These are phyloP conservation scores for Mythimna albipuncta DNA, from an alignment of 2,888 invertebrate genomes.

Conservation along the genomic window DNA sequence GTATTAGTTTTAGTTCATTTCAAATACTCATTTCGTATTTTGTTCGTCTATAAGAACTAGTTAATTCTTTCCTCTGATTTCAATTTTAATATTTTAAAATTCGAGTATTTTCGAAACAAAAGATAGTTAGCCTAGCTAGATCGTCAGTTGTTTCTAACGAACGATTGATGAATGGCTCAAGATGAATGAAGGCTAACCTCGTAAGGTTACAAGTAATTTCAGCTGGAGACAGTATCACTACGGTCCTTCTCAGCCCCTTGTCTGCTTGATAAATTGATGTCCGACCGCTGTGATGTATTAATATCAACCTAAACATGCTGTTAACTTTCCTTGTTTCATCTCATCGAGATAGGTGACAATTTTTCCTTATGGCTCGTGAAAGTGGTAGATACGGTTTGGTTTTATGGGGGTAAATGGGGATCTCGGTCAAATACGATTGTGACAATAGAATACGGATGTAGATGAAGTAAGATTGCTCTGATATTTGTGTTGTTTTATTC, in stretches of 20 bases:
- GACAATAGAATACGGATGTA: neutral
- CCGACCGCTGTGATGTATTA: constrained; percentile 75
- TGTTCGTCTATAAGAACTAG: constrained; percentile 1
- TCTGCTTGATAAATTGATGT: constrained; percentile 81
- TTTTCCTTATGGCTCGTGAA: constrained; percentile 52
- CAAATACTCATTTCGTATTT: constrained; percentile 45
- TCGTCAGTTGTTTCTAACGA: constrained; percentile 61
- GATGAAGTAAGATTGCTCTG: constrained; percentile 6
- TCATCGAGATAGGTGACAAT: constrained; percentile 53
- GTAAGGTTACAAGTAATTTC: constrained; percentile 76
- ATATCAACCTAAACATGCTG: constrained; percentile 75
- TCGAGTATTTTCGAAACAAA: constrained; percentile 14
- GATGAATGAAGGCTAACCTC: constrained; percentile 72
- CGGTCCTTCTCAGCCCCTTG: constrained; percentile 70
- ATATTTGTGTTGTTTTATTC: constrained; percentile 24
- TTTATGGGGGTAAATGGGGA: constrained; percentile 39
- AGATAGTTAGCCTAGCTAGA: constrained; percentile 4
- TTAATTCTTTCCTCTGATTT: neutral
- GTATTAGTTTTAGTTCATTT: constrained; percentile 45
- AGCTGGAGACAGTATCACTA: constrained; percentile 63
- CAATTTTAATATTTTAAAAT: neutral
- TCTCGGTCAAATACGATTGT: constrained; percentile 26
- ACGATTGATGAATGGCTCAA: constrained; percentile 74
- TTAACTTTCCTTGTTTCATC: constrained; percentile 72
- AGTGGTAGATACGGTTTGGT: neutral